Percentiles rank a stretch among this genome's conserved stretches.
Evolutionary conservation across 2,113 vertebrate genomes (phyloP).

Genomic region (Prinia subflava): DNA sequence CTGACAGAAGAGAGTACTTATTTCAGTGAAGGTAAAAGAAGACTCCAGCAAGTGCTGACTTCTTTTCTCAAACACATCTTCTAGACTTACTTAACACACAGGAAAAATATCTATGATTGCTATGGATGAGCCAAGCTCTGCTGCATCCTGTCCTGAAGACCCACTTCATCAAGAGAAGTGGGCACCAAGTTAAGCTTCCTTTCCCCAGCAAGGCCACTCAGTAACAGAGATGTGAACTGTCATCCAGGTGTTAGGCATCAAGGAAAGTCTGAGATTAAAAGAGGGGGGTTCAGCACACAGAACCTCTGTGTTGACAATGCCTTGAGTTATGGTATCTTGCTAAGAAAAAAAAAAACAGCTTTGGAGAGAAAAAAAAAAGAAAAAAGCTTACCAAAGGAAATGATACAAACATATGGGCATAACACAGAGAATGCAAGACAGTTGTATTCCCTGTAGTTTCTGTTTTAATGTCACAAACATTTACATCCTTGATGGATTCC

Average conservation of each 20-base stretch:
- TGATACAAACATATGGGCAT: not conserved
- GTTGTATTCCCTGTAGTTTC: not conserved
- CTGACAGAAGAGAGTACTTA: not conserved
- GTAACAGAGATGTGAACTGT: not conserved
- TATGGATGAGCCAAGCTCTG: not conserved
- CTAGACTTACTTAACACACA: not conserved
- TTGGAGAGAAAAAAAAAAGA: not conserved
- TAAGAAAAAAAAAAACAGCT: not conserved
- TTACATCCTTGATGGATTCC: not conserved
- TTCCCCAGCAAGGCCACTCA: not conserved
- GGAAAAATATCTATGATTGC: not conserved
- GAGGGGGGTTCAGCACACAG: not conserved
- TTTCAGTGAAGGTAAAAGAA: not conserved
- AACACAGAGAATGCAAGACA: not conserved
- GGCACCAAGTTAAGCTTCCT: accelerated
- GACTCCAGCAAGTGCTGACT: not conserved
- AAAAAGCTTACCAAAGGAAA: not conserved
- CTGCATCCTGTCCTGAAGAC: not conserved
- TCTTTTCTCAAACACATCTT: not conserved
- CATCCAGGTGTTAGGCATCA: not conserved
- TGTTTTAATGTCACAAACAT: not conserved
- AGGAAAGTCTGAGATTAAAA: not conserved
- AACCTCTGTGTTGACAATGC: not conserved
- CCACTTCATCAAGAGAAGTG: not conserved
- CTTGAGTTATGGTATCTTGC: not conserved